phyloP scores from a whole-genome alignment of 2,888 invertebrate genomes.

The Drosophila fungiperda region DNA sequence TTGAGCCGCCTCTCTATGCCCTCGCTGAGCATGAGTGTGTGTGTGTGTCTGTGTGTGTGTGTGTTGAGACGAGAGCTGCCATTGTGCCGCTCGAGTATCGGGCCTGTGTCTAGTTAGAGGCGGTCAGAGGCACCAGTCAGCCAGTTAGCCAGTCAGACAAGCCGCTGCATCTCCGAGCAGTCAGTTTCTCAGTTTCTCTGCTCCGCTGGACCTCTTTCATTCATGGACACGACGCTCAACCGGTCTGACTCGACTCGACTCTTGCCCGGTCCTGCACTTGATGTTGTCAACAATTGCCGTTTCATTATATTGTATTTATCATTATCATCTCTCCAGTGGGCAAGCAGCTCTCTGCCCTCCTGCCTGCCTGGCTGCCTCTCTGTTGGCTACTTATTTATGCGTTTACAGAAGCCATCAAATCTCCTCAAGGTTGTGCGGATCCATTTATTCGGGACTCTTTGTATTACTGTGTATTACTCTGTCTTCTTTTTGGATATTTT shows the following conservation, averaged over 20 bases:
- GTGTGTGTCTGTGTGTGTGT: constrained; percentile 21
- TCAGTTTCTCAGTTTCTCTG: not conserved
- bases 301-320: constrained; percentile 80
- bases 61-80: constrained; percentile 43
- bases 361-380: not conserved
- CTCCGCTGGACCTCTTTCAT: constrained; percentile 32
- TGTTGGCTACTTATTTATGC: constrained; percentile 14
- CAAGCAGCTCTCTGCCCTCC: constrained; percentile 9
- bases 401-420: constrained; percentile 18
- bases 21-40: constrained; percentile 20
- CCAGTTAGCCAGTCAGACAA: constrained; percentile 58
- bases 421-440: constrained; percentile 1
- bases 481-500: not conserved
- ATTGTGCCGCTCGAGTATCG: constrained; percentile 62
- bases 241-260: constrained; percentile 3
- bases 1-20: constrained; percentile 63
- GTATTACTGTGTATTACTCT: not conserved
- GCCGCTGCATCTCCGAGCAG: constrained; percentile 33
- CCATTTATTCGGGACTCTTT: constrained; percentile 11
- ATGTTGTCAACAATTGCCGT: constrained; percentile 75
- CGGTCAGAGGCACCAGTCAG: constrained; percentile 1
- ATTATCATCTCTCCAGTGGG: constrained; percentile 60
- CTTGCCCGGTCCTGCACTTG: constrained; percentile 60
- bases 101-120: constrained; percentile 34
- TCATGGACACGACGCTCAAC: constrained; percentile 25